A percentile compares a stretch with the other conserved stretches of the same genome.
Evolutionary conservation across 2,797 vertebrate species (phyloP).

Genomic region (Bradypodion ventrale): DNA sequence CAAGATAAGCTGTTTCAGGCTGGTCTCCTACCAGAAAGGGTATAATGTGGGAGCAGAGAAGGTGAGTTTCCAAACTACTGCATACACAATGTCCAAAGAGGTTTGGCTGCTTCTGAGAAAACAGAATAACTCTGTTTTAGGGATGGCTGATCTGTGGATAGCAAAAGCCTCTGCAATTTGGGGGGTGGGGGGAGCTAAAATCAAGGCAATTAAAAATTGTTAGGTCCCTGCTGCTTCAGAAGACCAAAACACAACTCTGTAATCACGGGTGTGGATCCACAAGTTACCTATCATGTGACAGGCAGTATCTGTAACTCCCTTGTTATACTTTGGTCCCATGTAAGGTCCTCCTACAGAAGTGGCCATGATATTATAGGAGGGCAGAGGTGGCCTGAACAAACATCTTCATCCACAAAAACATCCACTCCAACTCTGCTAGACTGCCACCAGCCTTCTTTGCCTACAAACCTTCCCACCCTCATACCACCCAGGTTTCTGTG

Average conservation of each 20-base stretch:
- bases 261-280: neutral
- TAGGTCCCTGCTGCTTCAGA: neutral
- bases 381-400: neutral
- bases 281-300: neutral
- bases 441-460: neutral
- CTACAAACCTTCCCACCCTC: neutral
- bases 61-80: conserved; percentile 23
- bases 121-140: conserved; percentile 32
- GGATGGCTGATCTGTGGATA: conserved; percentile 13
- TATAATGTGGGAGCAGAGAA: neutral
- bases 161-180: neutral
- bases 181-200: neutral
- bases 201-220: neutral
- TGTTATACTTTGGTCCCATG: neutral
- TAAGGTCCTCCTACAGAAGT: neutral
- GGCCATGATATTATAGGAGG: neutral
- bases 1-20: conserved; percentile 31
- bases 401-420: neutral
- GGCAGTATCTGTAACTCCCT: neutral
- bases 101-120: neutral
- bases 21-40: neutral
- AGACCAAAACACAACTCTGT: neutral
- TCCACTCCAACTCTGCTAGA: neutral
- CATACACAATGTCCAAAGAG: conserved; percentile 1
- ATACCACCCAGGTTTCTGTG: neutral